Conservation (phyloP, 2,113 vertebrate species). For the Phalacrocorax carbo region DNA sequence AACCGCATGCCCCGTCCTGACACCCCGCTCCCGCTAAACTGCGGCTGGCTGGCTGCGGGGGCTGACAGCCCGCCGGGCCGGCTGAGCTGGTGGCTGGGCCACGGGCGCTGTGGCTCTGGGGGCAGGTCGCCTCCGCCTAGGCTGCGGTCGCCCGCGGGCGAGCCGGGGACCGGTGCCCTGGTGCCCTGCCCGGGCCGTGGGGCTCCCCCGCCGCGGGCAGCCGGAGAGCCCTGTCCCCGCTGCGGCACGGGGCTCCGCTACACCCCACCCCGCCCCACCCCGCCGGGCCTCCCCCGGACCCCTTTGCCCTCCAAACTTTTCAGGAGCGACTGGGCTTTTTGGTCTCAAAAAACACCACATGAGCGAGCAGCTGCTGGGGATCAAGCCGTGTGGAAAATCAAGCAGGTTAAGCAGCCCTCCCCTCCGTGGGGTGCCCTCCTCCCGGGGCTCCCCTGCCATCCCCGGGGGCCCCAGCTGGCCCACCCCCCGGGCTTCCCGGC, state of each 20-base stretch:
- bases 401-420: neutral
- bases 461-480: too few relatives aligned
- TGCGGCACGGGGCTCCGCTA: neutral
- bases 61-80: too few relatives aligned
- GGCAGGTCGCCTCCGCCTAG: neutral
- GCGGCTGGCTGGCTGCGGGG: too few relatives aligned
- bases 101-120: neutral
- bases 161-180: neutral
- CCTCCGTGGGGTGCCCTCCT: neutral
- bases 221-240: neutral
- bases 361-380: neutral
- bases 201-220: neutral
- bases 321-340: neutral
- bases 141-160: neutral
- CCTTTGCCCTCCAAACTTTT: neutral
- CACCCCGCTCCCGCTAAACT: too few relatives aligned
- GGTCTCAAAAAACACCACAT: neutral
- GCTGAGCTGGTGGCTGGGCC: too few relatives aligned
- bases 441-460: neutral
- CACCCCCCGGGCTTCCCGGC: rapidly evolving
- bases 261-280: too few relatives aligned
- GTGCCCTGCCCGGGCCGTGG: neutral
- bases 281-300: too few relatives aligned
- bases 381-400: neutral
- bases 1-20: too few relatives aligned